A percentile compares a stretch with the other conserved stretches of the same genome.
phyloP scores from a whole-genome alignment of 2,888 invertebrate species.

The Trachelus tabidus region DNA sequence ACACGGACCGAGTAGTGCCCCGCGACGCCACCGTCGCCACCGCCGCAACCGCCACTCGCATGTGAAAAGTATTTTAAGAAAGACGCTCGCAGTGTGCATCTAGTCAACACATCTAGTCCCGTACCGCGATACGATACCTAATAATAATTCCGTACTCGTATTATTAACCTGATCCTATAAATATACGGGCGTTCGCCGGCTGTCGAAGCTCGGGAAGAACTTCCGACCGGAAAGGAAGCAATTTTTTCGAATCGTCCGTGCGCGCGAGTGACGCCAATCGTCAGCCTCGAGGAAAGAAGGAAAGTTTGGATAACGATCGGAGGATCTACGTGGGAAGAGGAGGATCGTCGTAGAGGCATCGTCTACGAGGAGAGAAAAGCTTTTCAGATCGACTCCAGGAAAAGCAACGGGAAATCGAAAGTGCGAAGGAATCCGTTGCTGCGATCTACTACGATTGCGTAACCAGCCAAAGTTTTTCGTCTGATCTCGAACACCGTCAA shows the following conservation, averaged over 20 bases:
- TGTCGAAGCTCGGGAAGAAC: neutral
- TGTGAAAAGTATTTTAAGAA: slow-evolving; percentile 49
- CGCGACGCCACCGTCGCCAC: neutral
- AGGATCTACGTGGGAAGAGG: slow-evolving; percentile 7
- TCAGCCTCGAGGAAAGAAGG: slow-evolving; percentile 8
- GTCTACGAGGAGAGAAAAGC: too few species aligned
- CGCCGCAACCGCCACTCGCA: slow-evolving; percentile 10
- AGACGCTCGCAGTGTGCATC: slow-evolving; percentile 43
- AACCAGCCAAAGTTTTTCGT: too few species aligned
- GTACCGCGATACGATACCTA: slow-evolving; percentile 20
- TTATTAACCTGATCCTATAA: slow-evolving; percentile 27
- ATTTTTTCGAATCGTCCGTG: too few species aligned
- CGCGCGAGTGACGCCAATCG: too few species aligned
- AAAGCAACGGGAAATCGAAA: too few species aligned
- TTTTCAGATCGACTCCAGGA: too few species aligned
- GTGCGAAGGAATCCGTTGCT: too few species aligned
- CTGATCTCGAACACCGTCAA: neutral
- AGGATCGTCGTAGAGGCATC: neutral
- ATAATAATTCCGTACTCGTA: slow-evolving; percentile 24
- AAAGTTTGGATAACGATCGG: neutral
- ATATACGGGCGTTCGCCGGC: slow-evolving; percentile 13
- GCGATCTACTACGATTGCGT: too few species aligned
- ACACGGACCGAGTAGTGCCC: slow-evolving; percentile 8
- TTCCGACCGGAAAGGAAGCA: slow-evolving; percentile 6
- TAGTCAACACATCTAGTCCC: slow-evolving; percentile 55